phyloP scores from a whole-genome alignment of 37 sponge, comb jelly and placozoan genomes.

The Beroe forskalii region DNA sequence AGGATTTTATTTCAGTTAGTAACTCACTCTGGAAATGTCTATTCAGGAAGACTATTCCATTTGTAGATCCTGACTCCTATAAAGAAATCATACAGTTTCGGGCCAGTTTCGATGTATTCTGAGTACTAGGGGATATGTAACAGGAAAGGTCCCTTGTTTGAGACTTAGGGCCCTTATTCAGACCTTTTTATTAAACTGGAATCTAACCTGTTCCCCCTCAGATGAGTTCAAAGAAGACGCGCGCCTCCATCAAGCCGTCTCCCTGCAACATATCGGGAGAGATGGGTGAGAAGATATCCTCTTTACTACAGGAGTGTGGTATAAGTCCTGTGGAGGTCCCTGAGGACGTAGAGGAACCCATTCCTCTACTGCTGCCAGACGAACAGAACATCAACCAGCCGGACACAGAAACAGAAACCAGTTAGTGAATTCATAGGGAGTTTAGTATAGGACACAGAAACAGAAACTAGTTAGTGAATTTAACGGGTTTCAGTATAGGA shows the following conservation, averaged over 20 bases:
- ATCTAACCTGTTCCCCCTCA: too few relatives aligned
- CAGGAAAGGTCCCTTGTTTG: too few relatives aligned
- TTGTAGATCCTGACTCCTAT: too few relatives aligned
- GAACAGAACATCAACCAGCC: constrained; percentile 17
- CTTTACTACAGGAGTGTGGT: neutral
- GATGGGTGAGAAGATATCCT: constrained; percentile 44
- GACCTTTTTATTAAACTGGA: too few relatives aligned
- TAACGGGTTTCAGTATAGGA: too few relatives aligned
- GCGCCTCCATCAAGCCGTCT: constrained; percentile 10
- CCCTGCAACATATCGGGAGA: constrained; percentile 47
- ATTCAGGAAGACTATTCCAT: too few relatives aligned
- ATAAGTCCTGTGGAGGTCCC: constrained; percentile 8
- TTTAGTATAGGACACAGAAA: neutral
- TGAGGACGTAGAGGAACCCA: neutral
- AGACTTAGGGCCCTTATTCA: too few relatives aligned
- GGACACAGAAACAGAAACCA: neutral
- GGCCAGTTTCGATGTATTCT: too few relatives aligned
- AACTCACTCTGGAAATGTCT: neutral
- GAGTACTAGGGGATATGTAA: too few relatives aligned
- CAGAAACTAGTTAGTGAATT: neutral
- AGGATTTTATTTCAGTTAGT: neutral
- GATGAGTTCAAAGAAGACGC: constrained; percentile 7
- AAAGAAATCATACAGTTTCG: too few relatives aligned
- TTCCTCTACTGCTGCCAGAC: constrained; percentile 2
- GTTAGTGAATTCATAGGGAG: neutral